These are phyloP conservation scores for Gavialis gangeticus DNA, from an alignment of 2,113 vertebrate genomes.

Conservation along the genomic window DNA sequence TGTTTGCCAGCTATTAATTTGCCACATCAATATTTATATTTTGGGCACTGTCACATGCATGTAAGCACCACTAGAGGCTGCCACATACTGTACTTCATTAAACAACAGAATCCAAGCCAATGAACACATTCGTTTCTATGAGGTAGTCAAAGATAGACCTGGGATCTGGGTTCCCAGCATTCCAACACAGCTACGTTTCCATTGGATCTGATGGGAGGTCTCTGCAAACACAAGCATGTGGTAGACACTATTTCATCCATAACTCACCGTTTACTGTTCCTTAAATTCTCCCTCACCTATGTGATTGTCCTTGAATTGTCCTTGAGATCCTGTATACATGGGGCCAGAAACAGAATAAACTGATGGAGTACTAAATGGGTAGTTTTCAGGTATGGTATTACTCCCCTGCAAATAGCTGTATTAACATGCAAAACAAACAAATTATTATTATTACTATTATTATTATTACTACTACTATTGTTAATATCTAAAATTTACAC, in stretches of 20 bases:
- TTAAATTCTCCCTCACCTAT: neutral
- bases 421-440: neutral
- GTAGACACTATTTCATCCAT: neutral
- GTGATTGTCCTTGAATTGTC: neutral
- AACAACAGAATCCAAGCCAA: fast-evolving
- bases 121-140: neutral
- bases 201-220: neutral
- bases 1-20: too few relatives aligned
- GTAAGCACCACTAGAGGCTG: neutral
- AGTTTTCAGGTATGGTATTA: neutral
- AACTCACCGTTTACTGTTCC: neutral
- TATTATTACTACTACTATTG: neutral
- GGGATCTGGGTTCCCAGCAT: neutral
- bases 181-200: neutral
- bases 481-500: fast-evolving
- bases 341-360: neutral
- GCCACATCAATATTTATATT: fast-evolving
- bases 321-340: neutral
- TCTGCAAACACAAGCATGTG: neutral
- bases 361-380: neutral
- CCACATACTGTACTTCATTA: neutral
- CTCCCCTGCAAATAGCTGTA: neutral
- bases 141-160: neutral
- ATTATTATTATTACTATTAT: neutral
- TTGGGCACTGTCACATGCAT: neutral